Evolutionary conservation across 1,140 invertebrate genomes (phyloP).

Genomic region (Palaemon carinicauda): DNA sequence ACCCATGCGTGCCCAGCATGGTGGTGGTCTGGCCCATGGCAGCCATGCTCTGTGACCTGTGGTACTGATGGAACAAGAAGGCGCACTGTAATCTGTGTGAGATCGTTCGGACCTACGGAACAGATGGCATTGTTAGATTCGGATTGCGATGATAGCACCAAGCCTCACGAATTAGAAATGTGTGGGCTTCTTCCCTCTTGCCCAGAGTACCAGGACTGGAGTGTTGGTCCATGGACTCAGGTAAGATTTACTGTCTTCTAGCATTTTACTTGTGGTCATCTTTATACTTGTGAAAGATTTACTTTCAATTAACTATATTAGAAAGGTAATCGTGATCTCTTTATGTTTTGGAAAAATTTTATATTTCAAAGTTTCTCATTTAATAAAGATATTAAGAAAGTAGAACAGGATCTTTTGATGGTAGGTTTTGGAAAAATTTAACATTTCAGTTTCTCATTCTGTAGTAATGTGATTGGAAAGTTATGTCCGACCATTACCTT

Average conservation of each 20-base stretch:
- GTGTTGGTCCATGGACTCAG: slow-evolving; percentile 63
- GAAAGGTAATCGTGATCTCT: no score
- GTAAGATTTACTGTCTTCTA: slow-evolving; percentile 61
- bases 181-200: slow-evolving; percentile 74
- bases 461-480: no score
- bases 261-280: not conserved
- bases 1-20: slow-evolving; percentile 76
- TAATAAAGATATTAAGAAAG: not conserved
- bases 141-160: slow-evolving; percentile 70
- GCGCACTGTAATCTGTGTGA: slow-evolving; percentile 78
- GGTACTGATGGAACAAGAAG: slow-evolving; percentile 70
- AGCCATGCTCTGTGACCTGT: slow-evolving; percentile 80
- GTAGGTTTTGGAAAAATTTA: no score
- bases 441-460: no score
- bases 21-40: slow-evolving; percentile 77
- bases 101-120: slow-evolving; percentile 69
- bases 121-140: slow-evolving; percentile 75
- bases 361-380: no score
- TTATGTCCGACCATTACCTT: no score
- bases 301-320: not conserved
- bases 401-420: no score
- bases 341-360: no score
- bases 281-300: no score
- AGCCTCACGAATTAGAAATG: slow-evolving; percentile 72
- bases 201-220: slow-evolving; percentile 62